A percentile compares a stretch with the other conserved stretches of the same genome.
Conservation (phyloP, 1,140 invertebrate species). For the Cepaea nemoralis region DNA sequence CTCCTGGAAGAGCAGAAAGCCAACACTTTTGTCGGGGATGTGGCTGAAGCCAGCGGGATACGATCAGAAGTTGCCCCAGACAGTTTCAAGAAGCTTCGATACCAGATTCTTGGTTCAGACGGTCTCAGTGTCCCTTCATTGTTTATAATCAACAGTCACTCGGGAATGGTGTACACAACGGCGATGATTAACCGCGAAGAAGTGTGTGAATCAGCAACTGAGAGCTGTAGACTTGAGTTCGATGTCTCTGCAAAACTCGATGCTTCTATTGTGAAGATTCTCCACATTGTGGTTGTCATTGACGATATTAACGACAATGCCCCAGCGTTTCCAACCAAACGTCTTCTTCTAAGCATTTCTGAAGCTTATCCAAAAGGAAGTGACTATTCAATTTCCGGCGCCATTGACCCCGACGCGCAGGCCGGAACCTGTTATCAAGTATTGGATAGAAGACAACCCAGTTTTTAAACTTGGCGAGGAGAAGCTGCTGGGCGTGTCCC, state of each 20-base stretch:
- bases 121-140: constrained; percentile 75
- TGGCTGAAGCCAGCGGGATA: constrained; percentile 38
- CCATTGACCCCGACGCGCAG: constrained; percentile 71
- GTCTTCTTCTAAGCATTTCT: constrained; percentile 53
- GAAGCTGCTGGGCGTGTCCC: constrained; percentile 54
- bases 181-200: constrained; percentile 59
- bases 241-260: constrained; percentile 55
- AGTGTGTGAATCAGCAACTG: constrained; percentile 50
- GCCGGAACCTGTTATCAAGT: constrained; percentile 73
- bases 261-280: constrained; percentile 51
- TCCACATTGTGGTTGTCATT: constrained; percentile 56
- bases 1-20: constrained; percentile 17
- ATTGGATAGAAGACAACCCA: constrained; percentile 83
- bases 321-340: constrained; percentile 79
- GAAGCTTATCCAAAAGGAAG: constrained; percentile 73
- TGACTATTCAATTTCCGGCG: constrained; percentile 78
- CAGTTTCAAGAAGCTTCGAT: constrained; percentile 26
- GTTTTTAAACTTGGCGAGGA: constrained; percentile 55
- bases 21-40: constrained; percentile 41
- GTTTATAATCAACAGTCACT: constrained; percentile 50
- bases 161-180: constrained; percentile 55
- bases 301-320: constrained; percentile 93
- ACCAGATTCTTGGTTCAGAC: constrained; percentile 44
- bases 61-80: constrained; percentile 10
- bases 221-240: constrained; percentile 52